Conservation (phyloP, 30 jellyfish, hydroid and myxozoan genomes). For the Morbakka virulenta region DNA sequence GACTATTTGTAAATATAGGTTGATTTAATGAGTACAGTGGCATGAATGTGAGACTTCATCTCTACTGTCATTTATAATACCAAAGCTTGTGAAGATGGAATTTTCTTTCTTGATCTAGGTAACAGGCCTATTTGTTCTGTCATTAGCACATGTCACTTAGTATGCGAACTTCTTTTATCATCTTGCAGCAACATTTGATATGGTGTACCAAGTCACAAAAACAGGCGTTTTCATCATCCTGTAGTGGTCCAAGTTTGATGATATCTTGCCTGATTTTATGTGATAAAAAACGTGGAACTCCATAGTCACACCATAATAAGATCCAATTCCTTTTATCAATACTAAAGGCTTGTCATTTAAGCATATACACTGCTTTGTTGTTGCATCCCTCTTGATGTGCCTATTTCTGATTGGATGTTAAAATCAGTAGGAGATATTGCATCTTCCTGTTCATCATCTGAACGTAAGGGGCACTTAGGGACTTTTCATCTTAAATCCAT, state of each 20-base stretch:
- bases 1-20: conserved; percentile 34
- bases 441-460: conserved; percentile 58
- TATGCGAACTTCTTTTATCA: conserved; percentile 38
- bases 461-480: conserved; percentile 56
- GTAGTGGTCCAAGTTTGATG: conserved; percentile 29
- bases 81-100: conserved; percentile 45
- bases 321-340: conserved; percentile 41
- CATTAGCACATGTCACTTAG: conserved; percentile 56
- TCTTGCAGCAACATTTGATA: conserved; percentile 44
- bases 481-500: conserved; percentile 44
- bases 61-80: conserved; percentile 69
- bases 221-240: conserved; percentile 61
- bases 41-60: conserved; percentile 67
- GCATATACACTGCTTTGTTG: conserved; percentile 32
- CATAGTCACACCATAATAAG: conserved; percentile 61
- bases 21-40: conserved; percentile 67
- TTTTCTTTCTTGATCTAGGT: conserved; percentile 33
- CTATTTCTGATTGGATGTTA: conserved; percentile 54
- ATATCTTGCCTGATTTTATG: conserved; percentile 69
- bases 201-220: conserved; percentile 52
- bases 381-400: conserved; percentile 48
- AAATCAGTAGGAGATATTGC: conserved; percentile 48
- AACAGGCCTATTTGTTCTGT: conserved; percentile 40
- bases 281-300: conserved; percentile 53
- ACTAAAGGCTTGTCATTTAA: conserved; percentile 55